Base-by-base conservation (phyloP, 2,113 vertebrate species). In the Halichoeres trimaculatus region DNA sequence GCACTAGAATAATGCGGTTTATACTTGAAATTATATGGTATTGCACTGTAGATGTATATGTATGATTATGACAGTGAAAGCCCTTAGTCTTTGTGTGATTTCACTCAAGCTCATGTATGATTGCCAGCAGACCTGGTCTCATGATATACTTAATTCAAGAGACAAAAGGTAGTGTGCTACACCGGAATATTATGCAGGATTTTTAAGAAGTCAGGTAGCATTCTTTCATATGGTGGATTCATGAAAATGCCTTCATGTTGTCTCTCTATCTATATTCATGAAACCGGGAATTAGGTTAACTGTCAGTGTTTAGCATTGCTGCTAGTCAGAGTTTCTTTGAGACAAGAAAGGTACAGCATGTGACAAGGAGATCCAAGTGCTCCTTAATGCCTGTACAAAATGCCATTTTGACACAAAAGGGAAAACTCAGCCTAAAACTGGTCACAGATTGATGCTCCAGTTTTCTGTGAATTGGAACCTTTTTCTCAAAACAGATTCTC, bases 21-120 rank as follows among this genome's bases (percentile, higher is more conserved):
- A 65, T 81, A 85, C 80, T 90, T 91, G 84, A 88, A 84, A 41
- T 68, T 73, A 53, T 80, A 53, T 38, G 60, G 58, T 52, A 19
- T 51, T 14, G 64, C 30, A 66, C 36, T 47, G 12, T 74, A 62
- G 10, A 40, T 52, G 66, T 48, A 35, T 12, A 48, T 57, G 19
- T 69, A 36, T 45, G 30, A 22, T 40, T 11, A 2, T 70, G 22
- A 61, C 26, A 68, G 43, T 30, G 12, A 74, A 66, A 47, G 4
- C 30, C 38, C 10, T 35, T 13, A 43, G 11, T 35, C 11, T 20
- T 34, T 23, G 3, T 34, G 12, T 41, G 36, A 23, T 60, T 30
- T 16, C 40, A 20, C 54, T 1, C 43, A 40, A 51, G 54, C 51
- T 66, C 60, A 19, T 47, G 47, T 54, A 52, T 45, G 22, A 5